A percentile compares a stretch with the other conserved stretches of the same genome.
These are phyloP conservation scores for Augiades crinisus DNA, from an alignment of 2,888 invertebrate species.

Conservation along the genomic window DNA sequence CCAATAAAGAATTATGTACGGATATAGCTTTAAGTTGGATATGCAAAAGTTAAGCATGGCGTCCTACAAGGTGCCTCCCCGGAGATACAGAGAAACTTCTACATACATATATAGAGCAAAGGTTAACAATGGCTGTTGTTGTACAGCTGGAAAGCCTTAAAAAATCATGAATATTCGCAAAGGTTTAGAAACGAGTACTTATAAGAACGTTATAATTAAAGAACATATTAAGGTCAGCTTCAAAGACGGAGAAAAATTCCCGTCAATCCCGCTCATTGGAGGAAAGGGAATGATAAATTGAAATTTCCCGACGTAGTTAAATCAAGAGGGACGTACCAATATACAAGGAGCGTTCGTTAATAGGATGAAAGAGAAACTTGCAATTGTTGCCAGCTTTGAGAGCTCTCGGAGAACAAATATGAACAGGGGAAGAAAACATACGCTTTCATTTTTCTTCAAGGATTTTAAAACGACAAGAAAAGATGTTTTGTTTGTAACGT, in stretches of 20 bases:
- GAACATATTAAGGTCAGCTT: constrained; percentile 7
- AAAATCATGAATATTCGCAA: neutral
- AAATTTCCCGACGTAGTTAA: constrained; percentile 32
- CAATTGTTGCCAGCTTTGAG: constrained; percentile 38
- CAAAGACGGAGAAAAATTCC: constrained; percentile 1
- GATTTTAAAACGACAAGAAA: constrained; percentile 34
- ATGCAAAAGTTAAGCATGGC: too few relatives aligned
- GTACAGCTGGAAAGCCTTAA: too few relatives aligned
- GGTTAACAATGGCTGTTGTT: too few relatives aligned
- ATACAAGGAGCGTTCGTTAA: constrained; percentile 38
- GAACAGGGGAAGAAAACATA: constrained; percentile 4
- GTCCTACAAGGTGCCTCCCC: too few relatives aligned
- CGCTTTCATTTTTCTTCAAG: constrained; percentile 17
- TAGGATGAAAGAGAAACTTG: constrained; percentile 41
- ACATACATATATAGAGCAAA: too few relatives aligned
- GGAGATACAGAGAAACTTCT: too few relatives aligned
- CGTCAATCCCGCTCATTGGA: constrained; percentile 10
- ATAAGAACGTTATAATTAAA: neutral
- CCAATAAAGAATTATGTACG: too few relatives aligned
- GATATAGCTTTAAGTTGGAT: too few relatives aligned
- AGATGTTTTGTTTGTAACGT: constrained; percentile 37
- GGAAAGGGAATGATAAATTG: constrained; percentile 32
- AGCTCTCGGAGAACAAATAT: constrained; percentile 41
- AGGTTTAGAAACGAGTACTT: neutral
- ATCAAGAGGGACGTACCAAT: constrained; percentile 38